A percentile compares a stretch with the other conserved stretches of the same genome.
Evolutionary conservation across 2,797 vertebrate species (phyloP).

Genomic region (Clarias platycephalus): DNA sequence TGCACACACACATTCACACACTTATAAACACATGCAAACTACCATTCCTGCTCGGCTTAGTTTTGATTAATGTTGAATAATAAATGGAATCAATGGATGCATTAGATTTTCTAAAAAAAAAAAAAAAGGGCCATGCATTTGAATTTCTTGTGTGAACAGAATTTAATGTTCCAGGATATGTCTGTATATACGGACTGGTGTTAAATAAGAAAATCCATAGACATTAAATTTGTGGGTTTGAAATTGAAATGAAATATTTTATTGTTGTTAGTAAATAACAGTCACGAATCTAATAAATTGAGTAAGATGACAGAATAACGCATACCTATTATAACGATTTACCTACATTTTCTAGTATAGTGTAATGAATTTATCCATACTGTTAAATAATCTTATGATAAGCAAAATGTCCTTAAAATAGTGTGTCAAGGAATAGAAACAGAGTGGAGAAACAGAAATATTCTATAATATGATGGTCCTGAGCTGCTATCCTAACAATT

Average conservation of each 20-base stretch:
- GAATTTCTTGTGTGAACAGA: constrained; percentile 26
- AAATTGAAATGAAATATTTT: neutral
- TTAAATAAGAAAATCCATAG: constrained; percentile 7
- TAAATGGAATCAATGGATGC: constrained; percentile 45
- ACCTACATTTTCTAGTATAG: too few species aligned
- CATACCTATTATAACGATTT: neutral
- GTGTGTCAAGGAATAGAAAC: neutral
- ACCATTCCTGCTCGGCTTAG: constrained; percentile 12
- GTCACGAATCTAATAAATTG: neutral
- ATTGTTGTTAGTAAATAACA: neutral
- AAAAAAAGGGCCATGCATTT: constrained; percentile 44
- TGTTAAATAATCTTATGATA: neutral
- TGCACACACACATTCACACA: constrained; percentile 10
- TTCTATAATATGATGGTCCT: constrained; percentile 1
- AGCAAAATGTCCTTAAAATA: neutral
- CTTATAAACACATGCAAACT: constrained; percentile 6
- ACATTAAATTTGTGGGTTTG: neutral
- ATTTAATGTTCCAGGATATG: neutral
- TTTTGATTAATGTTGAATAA: constrained; percentile 52
- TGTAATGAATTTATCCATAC: neutral
- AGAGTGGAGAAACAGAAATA: neutral
- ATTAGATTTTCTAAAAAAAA: constrained; percentile 42
- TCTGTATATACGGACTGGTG: constrained; percentile 2
- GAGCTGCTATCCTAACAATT: constrained; percentile 13
- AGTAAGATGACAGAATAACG: neutral